Conservation (phyloP, 2,113 vertebrate genomes). For the Isurus oxyrinchus region DNA sequence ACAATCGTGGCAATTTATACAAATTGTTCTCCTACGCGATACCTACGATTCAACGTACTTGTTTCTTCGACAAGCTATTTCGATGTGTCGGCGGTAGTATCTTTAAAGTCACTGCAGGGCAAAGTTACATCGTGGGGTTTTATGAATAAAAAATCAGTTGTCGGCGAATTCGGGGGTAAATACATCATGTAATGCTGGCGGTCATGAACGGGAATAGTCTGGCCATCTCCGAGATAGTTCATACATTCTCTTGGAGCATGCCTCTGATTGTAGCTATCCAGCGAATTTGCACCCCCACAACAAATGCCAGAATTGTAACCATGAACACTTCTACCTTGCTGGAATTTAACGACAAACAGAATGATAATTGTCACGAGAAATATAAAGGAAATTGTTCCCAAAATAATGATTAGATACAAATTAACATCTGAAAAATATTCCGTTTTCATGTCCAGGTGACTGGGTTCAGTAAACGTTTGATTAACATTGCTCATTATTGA, state of each 20-base stretch:
- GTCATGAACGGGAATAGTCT: background rate
- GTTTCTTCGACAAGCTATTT: background rate
- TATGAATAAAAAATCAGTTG: background rate
- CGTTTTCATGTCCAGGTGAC: background rate
- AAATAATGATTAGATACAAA: background rate
- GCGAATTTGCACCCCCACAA: constrained; percentile 39
- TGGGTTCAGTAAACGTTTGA: background rate
- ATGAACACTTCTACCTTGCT: background rate
- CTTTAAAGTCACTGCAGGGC: background rate
- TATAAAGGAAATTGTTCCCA: background rate
- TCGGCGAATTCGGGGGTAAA: background rate
- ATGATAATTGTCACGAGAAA: background rate
- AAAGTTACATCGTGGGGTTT: background rate
- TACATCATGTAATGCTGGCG: background rate
- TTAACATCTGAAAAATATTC: background rate
- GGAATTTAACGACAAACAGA: background rate
- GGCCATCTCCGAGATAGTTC: background rate
- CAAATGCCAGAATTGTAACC: constrained; percentile 38
- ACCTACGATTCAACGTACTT: background rate
- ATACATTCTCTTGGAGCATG: background rate
- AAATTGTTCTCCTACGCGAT: background rate
- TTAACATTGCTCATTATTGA: constrained; percentile 43
- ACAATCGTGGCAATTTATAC: background rate
- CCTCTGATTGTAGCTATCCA: background rate
- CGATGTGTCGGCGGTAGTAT: no score